Percentiles rank a stretch among this genome's conserved stretches.
Conservation (phyloP, 2,797 vertebrate genomes). For the Adrianichthys oophorus region DNA sequence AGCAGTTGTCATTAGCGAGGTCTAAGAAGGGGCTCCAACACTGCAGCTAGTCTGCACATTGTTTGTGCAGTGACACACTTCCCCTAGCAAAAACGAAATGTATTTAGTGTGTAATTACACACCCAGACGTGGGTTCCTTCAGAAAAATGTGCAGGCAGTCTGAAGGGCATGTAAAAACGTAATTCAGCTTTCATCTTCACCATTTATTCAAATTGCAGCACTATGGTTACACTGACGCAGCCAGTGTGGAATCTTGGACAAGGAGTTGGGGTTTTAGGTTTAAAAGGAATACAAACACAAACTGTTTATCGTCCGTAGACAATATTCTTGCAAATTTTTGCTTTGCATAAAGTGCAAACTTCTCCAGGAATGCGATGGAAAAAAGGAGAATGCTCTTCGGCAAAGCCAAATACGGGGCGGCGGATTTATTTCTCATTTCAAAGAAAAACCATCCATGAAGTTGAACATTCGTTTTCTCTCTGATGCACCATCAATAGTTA, state of each 20-base stretch:
- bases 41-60: constrained; percentile 8
- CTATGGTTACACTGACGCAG: constrained; percentile 67
- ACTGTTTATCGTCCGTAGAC: constrained; percentile 63
- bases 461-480: constrained; percentile 40
- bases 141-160: constrained; percentile 71
- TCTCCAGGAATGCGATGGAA: constrained; percentile 52
- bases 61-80: constrained; percentile 60
- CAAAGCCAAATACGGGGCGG: constrained; percentile 30
- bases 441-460: constrained; percentile 38
- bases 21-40: constrained; percentile 25
- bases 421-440: constrained; percentile 30
- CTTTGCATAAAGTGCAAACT: constrained; percentile 48
- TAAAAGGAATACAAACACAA: constrained; percentile 58
- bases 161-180: constrained; percentile 69
- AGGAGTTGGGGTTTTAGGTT: constrained; percentile 53
- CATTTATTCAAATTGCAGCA: constrained; percentile 73
- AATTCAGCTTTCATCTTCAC: constrained; percentile 70
- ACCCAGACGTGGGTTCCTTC: constrained; percentile 65
- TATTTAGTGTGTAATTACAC: constrained; percentile 75
- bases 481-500: constrained; percentile 48
- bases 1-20: constrained; percentile 23
- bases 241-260: constrained; percentile 63
- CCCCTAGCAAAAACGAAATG: constrained; percentile 41
- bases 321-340: constrained; percentile 46
- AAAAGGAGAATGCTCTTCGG: constrained; percentile 19